These are phyloP conservation scores for Brotula barbata DNA, from an alignment of 2,797 vertebrate species.

Conservation along the genomic window DNA sequence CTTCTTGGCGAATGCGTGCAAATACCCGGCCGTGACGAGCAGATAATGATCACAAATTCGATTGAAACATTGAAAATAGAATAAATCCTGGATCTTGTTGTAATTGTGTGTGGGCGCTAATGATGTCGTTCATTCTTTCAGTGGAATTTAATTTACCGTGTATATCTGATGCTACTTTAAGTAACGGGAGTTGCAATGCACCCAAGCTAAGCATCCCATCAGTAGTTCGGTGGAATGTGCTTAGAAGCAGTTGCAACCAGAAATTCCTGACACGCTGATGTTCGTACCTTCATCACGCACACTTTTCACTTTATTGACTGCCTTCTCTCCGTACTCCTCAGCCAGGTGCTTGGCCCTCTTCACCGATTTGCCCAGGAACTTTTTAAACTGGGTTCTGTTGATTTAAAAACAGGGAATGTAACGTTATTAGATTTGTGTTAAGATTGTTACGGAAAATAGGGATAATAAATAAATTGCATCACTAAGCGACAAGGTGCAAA, in stretches of 20 bases:
- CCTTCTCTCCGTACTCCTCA: slow-evolving; percentile 96
- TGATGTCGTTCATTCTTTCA: too few species aligned
- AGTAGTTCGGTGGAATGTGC: too few species aligned
- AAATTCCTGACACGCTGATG: too few species aligned
- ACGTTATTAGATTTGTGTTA: not conserved
- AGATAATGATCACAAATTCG: not conserved
- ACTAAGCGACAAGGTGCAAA: slow-evolving; percentile 2
- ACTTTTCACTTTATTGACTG: slow-evolving; percentile 98
- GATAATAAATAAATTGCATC: not conserved
- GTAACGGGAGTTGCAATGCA: too few species aligned
- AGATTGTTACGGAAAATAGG: not conserved
- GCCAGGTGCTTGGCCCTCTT: slow-evolving; percentile 96
- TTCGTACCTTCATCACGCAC: slow-evolving; percentile 94
- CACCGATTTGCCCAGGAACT: slow-evolving; percentile 96
- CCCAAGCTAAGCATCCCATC: too few species aligned
- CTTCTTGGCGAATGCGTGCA: not conserved
- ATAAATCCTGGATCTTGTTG: too few species aligned
- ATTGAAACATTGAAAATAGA: too few species aligned
- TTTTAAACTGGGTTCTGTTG: slow-evolving; percentile 92
- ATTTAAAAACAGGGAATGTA: not conserved
- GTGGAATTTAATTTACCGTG: too few species aligned
- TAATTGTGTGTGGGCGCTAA: too few species aligned
- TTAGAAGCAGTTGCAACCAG: too few species aligned
- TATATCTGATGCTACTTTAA: too few species aligned
- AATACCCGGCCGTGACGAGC: not conserved